Evolutionary conservation across 2,888 invertebrate genomes (phyloP).

Genomic region (Ceriagrion tenellum): DNA sequence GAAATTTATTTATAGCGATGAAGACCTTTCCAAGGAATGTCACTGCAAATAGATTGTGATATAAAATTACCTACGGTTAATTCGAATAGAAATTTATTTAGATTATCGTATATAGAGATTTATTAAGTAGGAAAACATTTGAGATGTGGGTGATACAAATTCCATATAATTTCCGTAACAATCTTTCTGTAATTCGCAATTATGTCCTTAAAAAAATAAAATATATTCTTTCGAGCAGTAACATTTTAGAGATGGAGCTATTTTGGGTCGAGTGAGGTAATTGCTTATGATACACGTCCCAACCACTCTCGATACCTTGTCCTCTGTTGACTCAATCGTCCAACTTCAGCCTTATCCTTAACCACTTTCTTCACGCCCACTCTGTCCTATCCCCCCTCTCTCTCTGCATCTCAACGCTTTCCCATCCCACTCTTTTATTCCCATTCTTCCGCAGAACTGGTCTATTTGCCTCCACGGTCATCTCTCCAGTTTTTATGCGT

Average conservation of each 20-base stretch:
- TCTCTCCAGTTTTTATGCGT: not conserved
- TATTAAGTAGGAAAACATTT: not conserved
- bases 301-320: not conserved
- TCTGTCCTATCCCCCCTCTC: not conserved
- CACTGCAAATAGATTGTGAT: not conserved
- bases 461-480: constrained; percentile 20
- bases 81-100: not conserved
- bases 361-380: not conserved
- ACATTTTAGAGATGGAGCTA: not conserved
- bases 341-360: not conserved
- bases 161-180: too few relatives aligned
- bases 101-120: not conserved
- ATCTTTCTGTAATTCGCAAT: too few relatives aligned
- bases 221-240: not conserved
- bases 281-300: not conserved
- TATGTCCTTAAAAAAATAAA: not conserved
- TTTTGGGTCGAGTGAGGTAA: not conserved
- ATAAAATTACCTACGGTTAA: not conserved
- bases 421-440: not conserved
- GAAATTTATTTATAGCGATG: not conserved
- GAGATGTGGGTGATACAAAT: not conserved
- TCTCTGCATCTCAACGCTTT: too few relatives aligned
- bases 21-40: not conserved
- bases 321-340: not conserved
- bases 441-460: constrained; percentile 30